Conservation (phyloP, 2,113 vertebrate species). For the Emydocephalus ijimae region DNA sequence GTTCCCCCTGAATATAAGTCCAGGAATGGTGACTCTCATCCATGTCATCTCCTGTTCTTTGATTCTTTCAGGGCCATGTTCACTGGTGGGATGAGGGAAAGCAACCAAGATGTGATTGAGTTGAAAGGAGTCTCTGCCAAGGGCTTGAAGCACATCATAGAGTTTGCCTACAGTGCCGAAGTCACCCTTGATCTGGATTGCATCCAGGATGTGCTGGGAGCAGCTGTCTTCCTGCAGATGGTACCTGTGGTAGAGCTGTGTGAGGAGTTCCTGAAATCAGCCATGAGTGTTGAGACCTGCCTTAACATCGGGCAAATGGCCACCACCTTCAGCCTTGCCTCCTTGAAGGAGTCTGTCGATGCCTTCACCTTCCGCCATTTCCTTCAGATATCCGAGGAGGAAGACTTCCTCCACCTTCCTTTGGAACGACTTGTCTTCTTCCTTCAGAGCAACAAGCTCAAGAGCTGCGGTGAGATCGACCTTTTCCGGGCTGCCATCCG, state of each 20-base stretch:
- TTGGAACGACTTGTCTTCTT: constrained; percentile 93
- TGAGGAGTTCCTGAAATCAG: constrained; percentile 94
- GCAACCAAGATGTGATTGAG: constrained; percentile 88
- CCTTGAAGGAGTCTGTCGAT: constrained; percentile 91
- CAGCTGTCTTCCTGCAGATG: constrained; percentile 97
- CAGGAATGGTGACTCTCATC: not conserved
- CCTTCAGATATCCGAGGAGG: constrained; percentile 91
- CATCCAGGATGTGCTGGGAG: constrained; percentile 95
- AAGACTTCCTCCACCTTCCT: constrained; percentile 94
- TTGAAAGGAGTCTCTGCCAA: constrained; percentile 89
- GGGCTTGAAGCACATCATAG: constrained; percentile 92
- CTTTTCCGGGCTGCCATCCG: constrained; percentile 87
- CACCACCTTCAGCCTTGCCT: constrained; percentile 90
- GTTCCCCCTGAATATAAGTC: no score
- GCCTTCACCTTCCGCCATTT: constrained; percentile 93
- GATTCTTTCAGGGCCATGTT: constrained; percentile 89
- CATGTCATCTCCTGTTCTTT: constrained; percentile 27
- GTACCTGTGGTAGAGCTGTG: constrained; percentile 94
- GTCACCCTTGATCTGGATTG: constrained; percentile 95
- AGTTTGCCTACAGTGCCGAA: constrained; percentile 95
- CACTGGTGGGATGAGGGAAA: constrained; percentile 94
- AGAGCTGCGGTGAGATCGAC: constrained; percentile 90
- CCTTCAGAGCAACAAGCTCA: constrained; percentile 92
- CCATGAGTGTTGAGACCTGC: constrained; percentile 97
- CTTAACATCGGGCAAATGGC: constrained; percentile 97